phyloP scores from a whole-genome alignment of 92 coral and sea anemone species.

The Epizoanthus fatuus region DNA sequence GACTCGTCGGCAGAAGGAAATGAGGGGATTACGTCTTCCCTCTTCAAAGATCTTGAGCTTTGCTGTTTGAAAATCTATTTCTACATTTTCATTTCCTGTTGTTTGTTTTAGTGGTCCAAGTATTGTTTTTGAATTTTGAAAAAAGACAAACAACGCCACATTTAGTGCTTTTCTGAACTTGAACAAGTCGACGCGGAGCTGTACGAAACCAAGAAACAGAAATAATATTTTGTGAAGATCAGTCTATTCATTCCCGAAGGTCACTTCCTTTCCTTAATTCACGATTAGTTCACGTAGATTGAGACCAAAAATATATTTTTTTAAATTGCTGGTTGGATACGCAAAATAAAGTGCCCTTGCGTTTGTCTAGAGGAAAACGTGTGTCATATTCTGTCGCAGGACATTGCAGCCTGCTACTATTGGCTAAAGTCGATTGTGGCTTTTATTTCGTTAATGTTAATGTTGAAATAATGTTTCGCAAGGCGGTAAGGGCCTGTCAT shows the following conservation, averaged over 20 bases:
- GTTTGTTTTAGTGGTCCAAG: constrained; percentile 1
- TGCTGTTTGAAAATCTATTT: constrained; percentile 2
- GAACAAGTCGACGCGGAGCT: neutral
- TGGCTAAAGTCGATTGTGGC: neutral
- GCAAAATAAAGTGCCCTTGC: too few relatives aligned
- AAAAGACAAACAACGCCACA: neutral
- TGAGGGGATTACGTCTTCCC: neutral
- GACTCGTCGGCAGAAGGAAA: too few relatives aligned
- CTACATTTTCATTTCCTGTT: constrained; percentile 24
- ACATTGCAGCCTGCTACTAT: neutral
- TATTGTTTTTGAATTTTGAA: constrained; percentile 1
- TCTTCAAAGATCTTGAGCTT: neutral
- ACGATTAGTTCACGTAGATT: too few relatives aligned
- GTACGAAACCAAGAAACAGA: too few relatives aligned
- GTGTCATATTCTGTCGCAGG: too few relatives aligned
- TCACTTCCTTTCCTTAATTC: neutral
- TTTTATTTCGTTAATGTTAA: constrained; percentile 4
- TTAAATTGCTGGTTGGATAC: too few relatives aligned
- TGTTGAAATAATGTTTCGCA: neutral
- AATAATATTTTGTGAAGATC: too few relatives aligned
- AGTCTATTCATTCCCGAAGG: too few relatives aligned
- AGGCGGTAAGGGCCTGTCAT: neutral
- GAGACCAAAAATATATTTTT: too few relatives aligned
- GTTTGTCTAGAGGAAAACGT: too few relatives aligned
- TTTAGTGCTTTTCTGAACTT: neutral